A percentile compares a stretch with the other conserved stretches of the same genome.
These are phyloP conservation scores for Stegastes partitus DNA, from an alignment of 2,113 vertebrate species.

Conservation along the genomic window DNA sequence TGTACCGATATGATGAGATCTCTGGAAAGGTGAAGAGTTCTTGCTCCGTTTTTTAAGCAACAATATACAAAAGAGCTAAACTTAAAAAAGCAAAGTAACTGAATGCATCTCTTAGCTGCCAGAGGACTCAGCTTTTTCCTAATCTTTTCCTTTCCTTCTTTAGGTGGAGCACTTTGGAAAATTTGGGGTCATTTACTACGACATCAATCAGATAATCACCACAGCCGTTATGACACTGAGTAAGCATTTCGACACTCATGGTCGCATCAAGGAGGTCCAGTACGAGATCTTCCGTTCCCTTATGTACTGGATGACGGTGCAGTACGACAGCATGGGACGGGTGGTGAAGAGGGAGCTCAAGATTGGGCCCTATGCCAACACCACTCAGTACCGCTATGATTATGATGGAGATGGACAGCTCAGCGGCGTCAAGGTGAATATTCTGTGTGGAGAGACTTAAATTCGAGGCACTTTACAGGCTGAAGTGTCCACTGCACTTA, in stretches of 20 bases:
- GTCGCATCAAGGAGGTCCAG: slow-evolving; percentile 98
- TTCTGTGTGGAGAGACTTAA: slow-evolving; percentile 8
- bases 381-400: slow-evolving; percentile 98
- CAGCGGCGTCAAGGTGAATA: slow-evolving; percentile 90
- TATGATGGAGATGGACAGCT: slow-evolving; percentile 98
- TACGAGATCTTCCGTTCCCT: slow-evolving; percentile 99
- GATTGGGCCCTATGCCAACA: slow-evolving; percentile 97
- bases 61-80: too few species aligned
- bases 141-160: slow-evolving; percentile 3
- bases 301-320: slow-evolving; percentile 99
- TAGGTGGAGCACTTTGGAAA: slow-evolving; percentile 97
- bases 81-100: not conserved
- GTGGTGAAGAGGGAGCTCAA: slow-evolving; percentile 98
- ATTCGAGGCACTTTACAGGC: not conserved
- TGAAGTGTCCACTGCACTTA: not conserved
- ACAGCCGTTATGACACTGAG: slow-evolving; percentile 99
- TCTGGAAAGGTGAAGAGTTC: slow-evolving; percentile 90
- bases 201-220: slow-evolving; percentile 99
- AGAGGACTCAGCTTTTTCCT: not conserved
- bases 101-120: not conserved
- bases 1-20: slow-evolving; percentile 98
- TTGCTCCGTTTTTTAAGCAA: not conserved
- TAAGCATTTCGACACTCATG: slow-evolving; percentile 98
- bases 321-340: slow-evolving; percentile 98
- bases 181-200: slow-evolving; percentile 99